Evolutionary conservation across 2,113 vertebrate species (phyloP).

Genomic region (Puffinus mauretanicus): DNA sequence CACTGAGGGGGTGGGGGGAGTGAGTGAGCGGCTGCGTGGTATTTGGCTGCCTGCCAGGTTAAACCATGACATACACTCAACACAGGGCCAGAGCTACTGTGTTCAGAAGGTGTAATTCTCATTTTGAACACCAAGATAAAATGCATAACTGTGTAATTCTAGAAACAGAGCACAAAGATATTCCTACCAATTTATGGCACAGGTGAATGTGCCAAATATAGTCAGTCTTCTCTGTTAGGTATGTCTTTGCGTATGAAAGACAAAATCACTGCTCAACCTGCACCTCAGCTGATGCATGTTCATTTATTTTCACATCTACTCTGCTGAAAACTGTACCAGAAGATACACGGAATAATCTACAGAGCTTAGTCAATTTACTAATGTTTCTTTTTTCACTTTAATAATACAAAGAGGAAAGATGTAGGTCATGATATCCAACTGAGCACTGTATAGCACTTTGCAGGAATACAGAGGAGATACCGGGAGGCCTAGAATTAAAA

Average conservation of each 20-base stretch:
- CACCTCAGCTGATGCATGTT: neutral
- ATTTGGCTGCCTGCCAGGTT: too few relatives aligned
- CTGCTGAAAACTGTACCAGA: neutral
- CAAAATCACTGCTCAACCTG: neutral
- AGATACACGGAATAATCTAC: neutral
- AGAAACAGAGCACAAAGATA: neutral
- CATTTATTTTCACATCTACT: neutral
- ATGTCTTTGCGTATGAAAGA: neutral
- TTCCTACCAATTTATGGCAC: neutral
- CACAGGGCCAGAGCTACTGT: neutral
- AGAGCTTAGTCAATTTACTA: neutral
- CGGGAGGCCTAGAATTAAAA: neutral
- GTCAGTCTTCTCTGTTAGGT: neutral
- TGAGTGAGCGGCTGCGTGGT: too few relatives aligned
- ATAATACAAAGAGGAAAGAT: neutral
- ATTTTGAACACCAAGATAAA: neutral
- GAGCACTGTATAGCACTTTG: neutral
- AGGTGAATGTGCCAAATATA: neutral
- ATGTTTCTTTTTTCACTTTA: neutral
- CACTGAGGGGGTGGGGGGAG: too few relatives aligned
- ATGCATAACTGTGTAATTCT: neutral
- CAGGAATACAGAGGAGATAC: neutral
- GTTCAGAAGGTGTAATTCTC: neutral
- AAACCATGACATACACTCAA: too few relatives aligned
- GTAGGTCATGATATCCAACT: neutral